A percentile compares a stretch with the other conserved stretches of the same genome.
Evolutionary conservation across 37 sponge, comb jelly and placozoan species (phyloP).

Genomic region (Halisarca cf. caerulea): DNA sequence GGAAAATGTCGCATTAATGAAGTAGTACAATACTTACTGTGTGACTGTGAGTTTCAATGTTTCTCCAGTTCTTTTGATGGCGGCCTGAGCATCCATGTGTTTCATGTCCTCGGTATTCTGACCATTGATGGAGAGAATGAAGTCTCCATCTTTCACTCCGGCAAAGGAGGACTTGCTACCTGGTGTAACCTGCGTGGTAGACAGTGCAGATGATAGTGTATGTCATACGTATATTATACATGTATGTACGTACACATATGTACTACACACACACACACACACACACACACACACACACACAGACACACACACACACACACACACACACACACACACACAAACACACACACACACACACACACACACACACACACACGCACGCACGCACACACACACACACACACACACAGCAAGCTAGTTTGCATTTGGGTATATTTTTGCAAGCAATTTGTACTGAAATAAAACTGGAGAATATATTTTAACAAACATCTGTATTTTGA

Average conservation of each 20-base stretch:
- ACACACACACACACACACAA: not conserved
- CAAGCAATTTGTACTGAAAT: no score
- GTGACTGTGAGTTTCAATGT: slow-evolving; percentile 43
- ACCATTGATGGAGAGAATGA: slow-evolving; percentile 64
- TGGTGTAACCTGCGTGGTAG: slow-evolving; percentile 52
- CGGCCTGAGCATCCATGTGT: slow-evolving; percentile 70
- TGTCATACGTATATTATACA: not conserved
- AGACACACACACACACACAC: not conserved
- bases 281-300: not conserved
- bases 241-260: not conserved
- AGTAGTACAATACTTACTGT: no score
- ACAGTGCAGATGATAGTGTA: no score
- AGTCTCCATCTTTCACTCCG: slow-evolving; percentile 63
- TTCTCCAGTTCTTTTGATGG: slow-evolving; percentile 54
- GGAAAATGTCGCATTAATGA: no score
- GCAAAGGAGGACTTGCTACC: slow-evolving; percentile 67
- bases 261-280: no score
- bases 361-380: no score
- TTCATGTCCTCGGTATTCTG: slow-evolving; percentile 52
- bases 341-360: no score
- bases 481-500: no score
- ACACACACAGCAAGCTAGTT: no score
- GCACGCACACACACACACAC: no score
- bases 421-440: no score
- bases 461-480: no score